Evolutionary conservation across 1,140 invertebrate species (phyloP).

Genomic region (Brachionus rubens): DNA sequence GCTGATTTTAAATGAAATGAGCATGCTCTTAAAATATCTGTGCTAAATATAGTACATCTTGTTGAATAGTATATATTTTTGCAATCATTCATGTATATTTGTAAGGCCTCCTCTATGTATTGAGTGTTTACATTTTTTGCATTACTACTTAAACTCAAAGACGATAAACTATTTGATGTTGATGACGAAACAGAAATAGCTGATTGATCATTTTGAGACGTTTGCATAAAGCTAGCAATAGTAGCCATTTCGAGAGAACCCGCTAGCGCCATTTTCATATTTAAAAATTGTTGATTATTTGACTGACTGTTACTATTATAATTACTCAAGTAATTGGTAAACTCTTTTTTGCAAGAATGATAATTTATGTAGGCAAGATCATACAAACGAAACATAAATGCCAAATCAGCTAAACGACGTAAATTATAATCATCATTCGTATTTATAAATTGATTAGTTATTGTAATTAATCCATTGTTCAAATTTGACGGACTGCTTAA

Average conservation of each 20-base stretch:
- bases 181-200: slow-evolving; percentile 40
- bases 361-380: slow-evolving; percentile 85
- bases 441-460: slow-evolving; percentile 48
- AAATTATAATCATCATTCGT: slow-evolving; percentile 79
- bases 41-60: slow-evolving; percentile 78
- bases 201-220: not conserved
- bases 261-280: too few relatives aligned
- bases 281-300: too few relatives aligned
- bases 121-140: slow-evolving; percentile 1
- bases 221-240: not conserved
- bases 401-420: slow-evolving; percentile 84
- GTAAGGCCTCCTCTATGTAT: slow-evolving; percentile 36
- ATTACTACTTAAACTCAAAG: slow-evolving; percentile 33
- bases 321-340: slow-evolving; percentile 76
- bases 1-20: slow-evolving; percentile 80
- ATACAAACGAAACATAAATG: slow-evolving; percentile 93
- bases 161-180: too few relatives aligned
- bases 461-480: not conserved
- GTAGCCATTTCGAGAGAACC: slow-evolving; percentile 18
- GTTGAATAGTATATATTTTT: slow-evolving; percentile 69
- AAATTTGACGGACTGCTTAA: not conserved
- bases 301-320: too few relatives aligned
- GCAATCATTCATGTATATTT: slow-evolving; percentile 13
- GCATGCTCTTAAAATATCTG: slow-evolving; percentile 75
- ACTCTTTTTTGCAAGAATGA: slow-evolving; percentile 90